phyloP scores from a whole-genome alignment of 2,797 vertebrate species.

The Phalanger gymnotis region DNA sequence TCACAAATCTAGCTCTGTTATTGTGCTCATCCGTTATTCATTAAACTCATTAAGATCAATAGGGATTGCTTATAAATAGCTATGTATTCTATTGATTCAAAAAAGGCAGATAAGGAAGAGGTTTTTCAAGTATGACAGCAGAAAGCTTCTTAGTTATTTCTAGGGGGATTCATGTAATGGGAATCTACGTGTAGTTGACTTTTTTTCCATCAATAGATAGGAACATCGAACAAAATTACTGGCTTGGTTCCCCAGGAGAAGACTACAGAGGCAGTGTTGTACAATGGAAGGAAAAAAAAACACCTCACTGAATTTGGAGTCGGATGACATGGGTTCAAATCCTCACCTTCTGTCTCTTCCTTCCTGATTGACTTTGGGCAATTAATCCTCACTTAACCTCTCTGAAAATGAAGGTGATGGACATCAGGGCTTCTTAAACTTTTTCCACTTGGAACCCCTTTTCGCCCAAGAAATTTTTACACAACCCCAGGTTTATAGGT shows the following conservation, averaged over 20 bases:
- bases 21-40: conserved; percentile 79
- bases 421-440: no score
- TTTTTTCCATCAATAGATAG: conserved; percentile 40
- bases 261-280: not conserved
- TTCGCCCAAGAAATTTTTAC: no score
- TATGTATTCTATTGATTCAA: conserved; percentile 78
- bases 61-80: conserved; percentile 81
- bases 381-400: not conserved
- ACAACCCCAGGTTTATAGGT: no score
- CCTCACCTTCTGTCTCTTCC: not conserved
- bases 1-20: conserved; percentile 72
- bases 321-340: not conserved
- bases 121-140: conserved; percentile 74
- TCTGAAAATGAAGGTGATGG: not conserved
- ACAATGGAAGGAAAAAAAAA: not conserved
- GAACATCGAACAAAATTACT: not conserved
- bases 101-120: conserved; percentile 78
- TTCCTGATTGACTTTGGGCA: not conserved
- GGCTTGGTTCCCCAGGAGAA: not conserved
- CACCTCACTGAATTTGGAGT: not conserved
- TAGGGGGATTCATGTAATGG: conserved; percentile 67
- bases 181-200: conserved; percentile 61
- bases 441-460: no score
- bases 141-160: conserved; percentile 75
- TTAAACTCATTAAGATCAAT: conserved; percentile 79